Evolutionary conservation across 2,113 vertebrate genomes (phyloP).

Genomic region (Lanius ludovicianus): DNA sequence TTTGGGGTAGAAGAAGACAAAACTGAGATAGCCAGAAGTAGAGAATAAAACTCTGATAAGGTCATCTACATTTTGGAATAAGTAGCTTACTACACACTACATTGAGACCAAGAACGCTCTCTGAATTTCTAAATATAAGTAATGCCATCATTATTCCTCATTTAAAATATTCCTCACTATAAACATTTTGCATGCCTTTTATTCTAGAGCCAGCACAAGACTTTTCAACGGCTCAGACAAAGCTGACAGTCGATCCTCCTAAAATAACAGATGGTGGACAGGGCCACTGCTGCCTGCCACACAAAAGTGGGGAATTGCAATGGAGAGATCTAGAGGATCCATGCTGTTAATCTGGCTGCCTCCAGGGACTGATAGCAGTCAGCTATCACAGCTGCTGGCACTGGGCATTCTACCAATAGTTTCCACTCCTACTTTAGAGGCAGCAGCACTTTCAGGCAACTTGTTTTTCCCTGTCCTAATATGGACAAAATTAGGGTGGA

Average conservation of each 20-base stretch:
- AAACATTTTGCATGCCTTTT: not conserved
- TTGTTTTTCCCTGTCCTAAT: constrained; percentile 30
- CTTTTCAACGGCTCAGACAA: not conserved
- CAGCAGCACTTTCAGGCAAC: constrained; percentile 34
- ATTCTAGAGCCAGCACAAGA: not conserved
- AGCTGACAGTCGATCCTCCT: not conserved
- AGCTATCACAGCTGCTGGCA: constrained; percentile 43
- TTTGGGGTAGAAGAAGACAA: not conserved
- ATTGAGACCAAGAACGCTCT: not conserved
- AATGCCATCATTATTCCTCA: not conserved
- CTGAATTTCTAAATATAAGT: not conserved
- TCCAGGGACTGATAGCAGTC: constrained; percentile 28
- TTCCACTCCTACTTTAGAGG: constrained; percentile 39
- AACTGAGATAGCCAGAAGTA: not conserved
- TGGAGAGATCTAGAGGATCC: not conserved
- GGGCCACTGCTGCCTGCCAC: not conserved
- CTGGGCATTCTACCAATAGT: constrained; percentile 60
- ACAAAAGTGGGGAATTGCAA: not conserved
- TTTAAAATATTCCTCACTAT: not conserved
- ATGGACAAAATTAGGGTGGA: not conserved
- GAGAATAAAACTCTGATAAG: not conserved
- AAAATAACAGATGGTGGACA: constrained; percentile 23
- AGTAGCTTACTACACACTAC: not conserved
- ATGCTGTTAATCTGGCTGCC: constrained; percentile 22
- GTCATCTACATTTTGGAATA: not conserved